phyloP scores from a whole-genome alignment of 2,113 vertebrate genomes.

The Corapipo altera region DNA sequence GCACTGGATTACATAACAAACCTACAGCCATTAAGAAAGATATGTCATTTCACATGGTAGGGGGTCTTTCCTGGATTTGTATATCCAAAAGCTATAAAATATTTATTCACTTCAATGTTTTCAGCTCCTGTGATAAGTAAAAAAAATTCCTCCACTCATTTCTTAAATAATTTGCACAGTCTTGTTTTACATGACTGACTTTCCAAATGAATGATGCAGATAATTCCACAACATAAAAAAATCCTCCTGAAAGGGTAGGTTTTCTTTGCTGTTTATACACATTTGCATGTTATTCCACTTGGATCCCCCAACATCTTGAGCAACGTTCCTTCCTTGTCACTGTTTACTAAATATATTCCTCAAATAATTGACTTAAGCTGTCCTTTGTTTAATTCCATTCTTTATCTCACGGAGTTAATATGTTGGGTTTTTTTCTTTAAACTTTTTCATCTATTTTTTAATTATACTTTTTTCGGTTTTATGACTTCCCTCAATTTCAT shows the following conservation, averaged over 20 bases:
- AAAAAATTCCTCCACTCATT: background rate
- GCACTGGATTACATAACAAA: background rate
- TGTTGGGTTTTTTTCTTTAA: background rate
- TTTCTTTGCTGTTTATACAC: background rate
- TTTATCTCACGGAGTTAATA: background rate
- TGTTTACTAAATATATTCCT: background rate
- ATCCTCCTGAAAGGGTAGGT: background rate
- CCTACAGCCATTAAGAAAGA: background rate
- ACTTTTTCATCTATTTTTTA: background rate
- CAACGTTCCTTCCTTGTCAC: background rate
- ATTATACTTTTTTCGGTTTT: background rate
- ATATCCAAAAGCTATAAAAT: background rate
- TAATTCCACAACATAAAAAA: background rate
- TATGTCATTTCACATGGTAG: background rate
- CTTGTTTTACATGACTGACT: background rate
- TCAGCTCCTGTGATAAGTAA: background rate
- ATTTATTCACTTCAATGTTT: background rate
- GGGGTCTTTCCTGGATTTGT: background rate
- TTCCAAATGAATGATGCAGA: background rate
- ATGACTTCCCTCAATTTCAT: background rate
- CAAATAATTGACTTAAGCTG: background rate
- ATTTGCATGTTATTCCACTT: background rate
- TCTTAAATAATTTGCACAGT: background rate
- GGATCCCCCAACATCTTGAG: background rate
- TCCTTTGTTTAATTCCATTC: background rate